Conservation (phyloP, 35 echinoderm and acorn worm species). For the Apostichopus californicus region DNA sequence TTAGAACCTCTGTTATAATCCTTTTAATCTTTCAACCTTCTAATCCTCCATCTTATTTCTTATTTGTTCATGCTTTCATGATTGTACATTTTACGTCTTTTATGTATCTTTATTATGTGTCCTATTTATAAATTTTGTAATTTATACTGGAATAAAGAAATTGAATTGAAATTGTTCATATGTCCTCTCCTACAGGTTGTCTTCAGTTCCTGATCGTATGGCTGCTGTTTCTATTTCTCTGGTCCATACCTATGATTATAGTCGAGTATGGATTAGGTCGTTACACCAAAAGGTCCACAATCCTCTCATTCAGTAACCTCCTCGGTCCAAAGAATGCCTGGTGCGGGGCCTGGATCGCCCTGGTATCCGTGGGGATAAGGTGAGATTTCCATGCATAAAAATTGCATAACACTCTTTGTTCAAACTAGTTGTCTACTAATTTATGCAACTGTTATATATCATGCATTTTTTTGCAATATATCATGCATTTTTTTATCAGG, state of each 20-base stretch:
- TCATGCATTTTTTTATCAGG: too few relatives aligned
- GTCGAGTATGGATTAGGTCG: conserved; percentile 88
- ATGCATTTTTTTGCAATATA: too few relatives aligned
- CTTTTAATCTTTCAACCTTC: too few relatives aligned
- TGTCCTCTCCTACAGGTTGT: conserved; percentile 64
- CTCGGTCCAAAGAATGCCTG: conserved; percentile 79
- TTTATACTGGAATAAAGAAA: too few relatives aligned
- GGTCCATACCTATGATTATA: conserved; percentile 95
- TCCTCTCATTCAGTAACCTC: conserved; percentile 65
- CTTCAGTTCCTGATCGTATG: conserved; percentile 89
- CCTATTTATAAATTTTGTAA: not conserved
- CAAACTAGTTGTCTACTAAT: too few relatives aligned
- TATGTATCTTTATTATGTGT: not conserved
- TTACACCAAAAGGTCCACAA: conserved; percentile 82
- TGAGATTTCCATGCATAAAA: not conserved
- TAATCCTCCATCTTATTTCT: too few relatives aligned
- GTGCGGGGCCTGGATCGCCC: conserved; percentile 84
- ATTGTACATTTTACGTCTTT: not conserved
- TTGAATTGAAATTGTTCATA: not conserved
- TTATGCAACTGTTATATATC: too few relatives aligned
- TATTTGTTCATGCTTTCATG: too few relatives aligned
- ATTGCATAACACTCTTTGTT: too few relatives aligned
- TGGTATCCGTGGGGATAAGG: conserved; percentile 84
- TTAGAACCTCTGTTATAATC: too few relatives aligned
- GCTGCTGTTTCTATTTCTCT: conserved; percentile 91